Evolutionary conservation across 2,888 invertebrate genomes (phyloP).

Genomic region (Synergus umbraculus): DNA sequence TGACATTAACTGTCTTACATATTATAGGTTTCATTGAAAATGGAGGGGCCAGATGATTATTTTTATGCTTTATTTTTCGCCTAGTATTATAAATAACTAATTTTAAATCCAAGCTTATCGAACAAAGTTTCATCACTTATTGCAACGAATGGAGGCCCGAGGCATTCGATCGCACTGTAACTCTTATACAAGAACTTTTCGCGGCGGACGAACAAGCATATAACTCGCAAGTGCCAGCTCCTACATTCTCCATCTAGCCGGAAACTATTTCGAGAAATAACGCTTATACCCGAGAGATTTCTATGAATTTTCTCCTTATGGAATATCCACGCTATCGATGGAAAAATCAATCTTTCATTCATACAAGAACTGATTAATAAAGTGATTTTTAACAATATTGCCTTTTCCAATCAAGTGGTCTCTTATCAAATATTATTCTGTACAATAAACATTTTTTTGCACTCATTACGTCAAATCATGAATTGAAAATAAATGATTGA

Average conservation of each 20-base stretch:
- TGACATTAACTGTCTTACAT: no score
- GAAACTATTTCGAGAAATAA: slow-evolving; percentile 32
- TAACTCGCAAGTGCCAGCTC: slow-evolving; percentile 9
- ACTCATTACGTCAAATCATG: no score
- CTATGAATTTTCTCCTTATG: slow-evolving; percentile 21
- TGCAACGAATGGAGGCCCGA: slow-evolving; percentile 32
- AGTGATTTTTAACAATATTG: slow-evolving; percentile 16
- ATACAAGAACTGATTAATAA: slow-evolving; percentile 1
- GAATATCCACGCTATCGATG: background rate
- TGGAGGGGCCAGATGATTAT: no score
- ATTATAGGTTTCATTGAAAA: no score
- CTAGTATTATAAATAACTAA: slow-evolving; percentile 67
- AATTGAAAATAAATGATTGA: no score
- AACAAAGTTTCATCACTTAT: slow-evolving; percentile 69
- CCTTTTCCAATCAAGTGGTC: no score
- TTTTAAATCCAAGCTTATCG: slow-evolving; percentile 70
- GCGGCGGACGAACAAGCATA: background rate
- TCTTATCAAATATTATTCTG: no score
- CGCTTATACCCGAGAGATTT: background rate
- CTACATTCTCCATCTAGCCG: background rate
- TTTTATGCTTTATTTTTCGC: no score
- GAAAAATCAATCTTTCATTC: slow-evolving; percentile 25
- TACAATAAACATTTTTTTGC: no score
- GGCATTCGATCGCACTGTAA: slow-evolving; percentile 2
- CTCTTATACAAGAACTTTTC: background rate